Conservation (phyloP, 1,140 invertebrate genomes). For the Laupala kohalensis region DNA sequence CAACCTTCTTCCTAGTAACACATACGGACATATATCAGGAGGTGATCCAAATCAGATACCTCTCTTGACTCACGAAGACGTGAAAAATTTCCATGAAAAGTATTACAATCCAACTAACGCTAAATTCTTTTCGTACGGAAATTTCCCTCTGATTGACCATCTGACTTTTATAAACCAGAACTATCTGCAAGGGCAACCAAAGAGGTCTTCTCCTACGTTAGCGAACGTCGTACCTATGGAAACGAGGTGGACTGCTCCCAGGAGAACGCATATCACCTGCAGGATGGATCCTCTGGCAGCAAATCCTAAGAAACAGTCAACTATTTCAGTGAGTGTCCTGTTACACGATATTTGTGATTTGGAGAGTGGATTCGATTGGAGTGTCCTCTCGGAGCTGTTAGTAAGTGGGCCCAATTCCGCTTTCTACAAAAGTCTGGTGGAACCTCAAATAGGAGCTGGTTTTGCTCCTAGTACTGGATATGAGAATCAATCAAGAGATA, state of each 20-base stretch:
- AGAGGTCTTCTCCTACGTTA: constrained; percentile 9
- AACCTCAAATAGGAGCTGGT: constrained; percentile 74
- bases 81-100: constrained; percentile 69
- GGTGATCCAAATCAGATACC: constrained; percentile 82
- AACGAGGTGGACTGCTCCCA: constrained; percentile 52
- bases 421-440: constrained; percentile 80
- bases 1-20: constrained; percentile 65
- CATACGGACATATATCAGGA: constrained; percentile 75
- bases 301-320: constrained; percentile 67
- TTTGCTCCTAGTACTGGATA: constrained; percentile 62
- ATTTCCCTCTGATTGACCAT: constrained; percentile 71
- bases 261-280: constrained; percentile 51
- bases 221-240: constrained; percentile 69
- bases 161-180: constrained; percentile 61
- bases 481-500: constrained; percentile 63
- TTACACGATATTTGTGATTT: constrained; percentile 67
- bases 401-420: constrained; percentile 77
- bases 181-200: constrained; percentile 44
- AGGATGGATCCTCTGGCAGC: constrained; percentile 68
- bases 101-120: constrained; percentile 90
- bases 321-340: constrained; percentile 61
- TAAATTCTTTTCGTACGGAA: constrained; percentile 82
- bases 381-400: constrained; percentile 63
- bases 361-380: constrained; percentile 49
- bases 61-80: constrained; percentile 61